Conservation (phyloP, 2,888 invertebrate genomes). For the Nephrotoma flavescens region DNA sequence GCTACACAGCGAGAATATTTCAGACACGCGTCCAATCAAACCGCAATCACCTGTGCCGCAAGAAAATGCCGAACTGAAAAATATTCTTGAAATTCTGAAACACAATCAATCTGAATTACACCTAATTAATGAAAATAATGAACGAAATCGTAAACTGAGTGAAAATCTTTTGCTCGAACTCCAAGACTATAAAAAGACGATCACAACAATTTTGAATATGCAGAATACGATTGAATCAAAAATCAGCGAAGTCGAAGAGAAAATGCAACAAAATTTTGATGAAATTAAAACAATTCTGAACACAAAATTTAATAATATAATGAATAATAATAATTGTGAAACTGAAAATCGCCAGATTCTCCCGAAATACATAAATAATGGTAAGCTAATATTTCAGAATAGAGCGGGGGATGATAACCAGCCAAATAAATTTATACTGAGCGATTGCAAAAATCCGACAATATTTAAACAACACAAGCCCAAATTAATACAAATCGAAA, state of each 20-base stretch:
- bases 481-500: not conserved
- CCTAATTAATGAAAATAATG: not conserved
- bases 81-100: not conserved
- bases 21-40: not conserved
- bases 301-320: not conserved
- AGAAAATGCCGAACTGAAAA: not conserved
- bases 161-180: not conserved
- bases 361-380: not conserved
- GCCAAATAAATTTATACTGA: not conserved
- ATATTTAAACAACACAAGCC: not conserved
- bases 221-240: not conserved
- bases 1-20: not conserved
- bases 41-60: not conserved
- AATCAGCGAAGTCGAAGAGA: not conserved
- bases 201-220: not conserved
- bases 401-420: not conserved
- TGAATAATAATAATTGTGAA: not conserved
- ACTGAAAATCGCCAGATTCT: not conserved
- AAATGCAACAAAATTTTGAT: not conserved
- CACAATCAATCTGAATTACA: not conserved
- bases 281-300: not conserved
- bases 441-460: not conserved
- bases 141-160: not conserved
- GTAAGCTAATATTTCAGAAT: not conserved
- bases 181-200: not conserved